phyloP scores from a whole-genome alignment of 35 echinoderm and acorn worm genomes.

The Hemicentrotus pulcherrimus region DNA sequence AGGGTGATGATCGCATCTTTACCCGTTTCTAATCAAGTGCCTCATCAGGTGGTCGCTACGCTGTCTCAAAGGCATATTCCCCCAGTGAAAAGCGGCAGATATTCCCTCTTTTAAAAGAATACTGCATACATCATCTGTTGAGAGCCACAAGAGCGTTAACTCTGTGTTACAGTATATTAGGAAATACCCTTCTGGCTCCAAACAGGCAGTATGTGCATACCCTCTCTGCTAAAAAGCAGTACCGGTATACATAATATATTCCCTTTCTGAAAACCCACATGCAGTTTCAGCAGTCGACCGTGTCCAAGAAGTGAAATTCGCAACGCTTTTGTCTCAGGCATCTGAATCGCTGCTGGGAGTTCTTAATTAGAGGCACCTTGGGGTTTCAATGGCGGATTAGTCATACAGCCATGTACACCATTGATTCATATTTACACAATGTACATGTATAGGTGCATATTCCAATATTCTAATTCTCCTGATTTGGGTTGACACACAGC shows the following conservation, averaged over 20 bases:
- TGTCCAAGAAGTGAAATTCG: not conserved
- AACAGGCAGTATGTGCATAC: too few relatives aligned
- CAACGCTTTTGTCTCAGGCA: not conserved
- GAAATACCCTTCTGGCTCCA: too few relatives aligned
- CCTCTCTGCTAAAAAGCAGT: too few relatives aligned
- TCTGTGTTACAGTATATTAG: too few relatives aligned
- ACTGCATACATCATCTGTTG: too few relatives aligned
- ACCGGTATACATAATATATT: too few relatives aligned
- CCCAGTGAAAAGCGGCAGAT: not conserved
- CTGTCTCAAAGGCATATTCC: not conserved
- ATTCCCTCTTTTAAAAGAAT: not conserved
- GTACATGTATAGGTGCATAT: not conserved
- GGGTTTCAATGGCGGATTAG: constrained; percentile 9
- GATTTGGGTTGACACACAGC: too few relatives aligned
- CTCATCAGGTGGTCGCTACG: not conserved
- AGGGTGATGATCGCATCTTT: not conserved
- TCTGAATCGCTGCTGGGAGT: not conserved
- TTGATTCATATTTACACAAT: constrained; percentile 20
- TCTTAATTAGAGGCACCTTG: not conserved
- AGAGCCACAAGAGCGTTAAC: too few relatives aligned
- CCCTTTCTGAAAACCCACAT: not conserved
- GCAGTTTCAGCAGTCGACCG: not conserved
- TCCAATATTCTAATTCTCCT: too few relatives aligned
- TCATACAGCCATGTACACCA: not conserved
- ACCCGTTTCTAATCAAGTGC: not conserved